Conservation (phyloP, 2,888 invertebrate species). For the Drosophila ochracea region DNA sequence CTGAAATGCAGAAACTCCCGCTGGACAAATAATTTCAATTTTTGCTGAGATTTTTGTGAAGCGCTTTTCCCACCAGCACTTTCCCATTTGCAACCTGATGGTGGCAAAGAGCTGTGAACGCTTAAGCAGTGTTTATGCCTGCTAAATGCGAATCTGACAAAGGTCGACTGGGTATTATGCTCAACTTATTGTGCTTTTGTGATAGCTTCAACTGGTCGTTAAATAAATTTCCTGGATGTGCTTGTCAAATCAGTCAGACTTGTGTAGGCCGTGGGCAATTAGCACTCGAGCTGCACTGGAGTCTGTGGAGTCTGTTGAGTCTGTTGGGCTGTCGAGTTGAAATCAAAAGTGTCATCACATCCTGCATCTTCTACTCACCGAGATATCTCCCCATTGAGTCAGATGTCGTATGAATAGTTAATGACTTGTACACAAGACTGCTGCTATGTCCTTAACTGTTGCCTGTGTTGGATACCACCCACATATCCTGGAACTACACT, state of each 20-base stretch:
- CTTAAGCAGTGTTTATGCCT: slow-evolving; percentile 74
- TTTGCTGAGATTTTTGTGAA: slow-evolving; percentile 43
- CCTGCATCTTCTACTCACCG: slow-evolving; percentile 29
- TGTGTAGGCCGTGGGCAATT: slow-evolving; percentile 55
- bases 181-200: slow-evolving; percentile 49
- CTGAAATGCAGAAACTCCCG: slow-evolving; percentile 32
- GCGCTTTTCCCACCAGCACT: slow-evolving; percentile 11
- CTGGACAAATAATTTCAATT: slow-evolving; percentile 65
- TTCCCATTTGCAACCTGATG: slow-evolving; percentile 14
- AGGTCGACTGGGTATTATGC: slow-evolving; percentile 52
- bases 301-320: neutral
- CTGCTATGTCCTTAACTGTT: slow-evolving; percentile 29
- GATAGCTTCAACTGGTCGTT: slow-evolving; percentile 57
- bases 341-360: slow-evolving; percentile 78
- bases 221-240: slow-evolving; percentile 55
- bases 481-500: slow-evolving; percentile 45
- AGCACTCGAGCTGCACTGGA: slow-evolving; percentile 39
- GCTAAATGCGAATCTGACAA: slow-evolving; percentile 62
- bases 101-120: slow-evolving; percentile 36
- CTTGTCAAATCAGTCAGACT: slow-evolving; percentile 23
- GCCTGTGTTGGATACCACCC: slow-evolving; percentile 5
- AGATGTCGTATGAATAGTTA: slow-evolving; percentile 72
- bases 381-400: slow-evolving; percentile 37
- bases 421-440: slow-evolving; percentile 58
- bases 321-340: slow-evolving; percentile 28